Evolutionary conservation across 2,888 invertebrate species (phyloP).

Genomic region (Drosophila sordidula): DNA sequence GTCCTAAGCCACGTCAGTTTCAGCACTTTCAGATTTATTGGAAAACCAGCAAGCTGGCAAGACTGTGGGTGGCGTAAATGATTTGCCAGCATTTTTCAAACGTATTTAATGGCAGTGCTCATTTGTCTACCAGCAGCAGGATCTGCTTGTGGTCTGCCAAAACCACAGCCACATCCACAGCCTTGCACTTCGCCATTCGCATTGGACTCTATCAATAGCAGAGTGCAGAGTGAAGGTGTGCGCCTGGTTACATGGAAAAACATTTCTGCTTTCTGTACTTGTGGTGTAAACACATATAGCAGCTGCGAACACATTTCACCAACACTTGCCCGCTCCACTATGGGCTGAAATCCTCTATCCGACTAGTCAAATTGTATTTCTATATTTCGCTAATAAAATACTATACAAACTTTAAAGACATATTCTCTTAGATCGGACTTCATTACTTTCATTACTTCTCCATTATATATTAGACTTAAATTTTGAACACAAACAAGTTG

Average conservation of each 20-base stretch:
- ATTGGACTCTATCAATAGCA: slow-evolving; percentile 23
- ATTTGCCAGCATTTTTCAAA: slow-evolving; percentile 74
- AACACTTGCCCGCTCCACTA: background rate
- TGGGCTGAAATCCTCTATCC: background rate
- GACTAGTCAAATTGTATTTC: too few relatives aligned
- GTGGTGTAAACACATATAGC: slow-evolving; percentile 47
- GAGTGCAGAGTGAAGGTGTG: slow-evolving; percentile 6
- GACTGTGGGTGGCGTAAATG: slow-evolving; percentile 53
- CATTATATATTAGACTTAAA: too few relatives aligned
- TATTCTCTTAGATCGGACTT: too few relatives aligned
- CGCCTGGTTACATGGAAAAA: slow-evolving; percentile 18
- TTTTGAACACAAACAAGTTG: background rate
- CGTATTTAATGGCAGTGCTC: slow-evolving; percentile 70
- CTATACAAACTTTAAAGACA: too few relatives aligned
- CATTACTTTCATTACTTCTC: background rate
- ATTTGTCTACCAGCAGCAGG: slow-evolving; percentile 67
- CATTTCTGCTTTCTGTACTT: slow-evolving; percentile 37
- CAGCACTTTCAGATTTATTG: slow-evolving; percentile 61
- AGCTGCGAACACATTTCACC: slow-evolving; percentile 30
- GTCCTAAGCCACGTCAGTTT: slow-evolving; percentile 38
- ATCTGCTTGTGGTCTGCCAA: slow-evolving; percentile 42
- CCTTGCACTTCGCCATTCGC: slow-evolving; percentile 34
- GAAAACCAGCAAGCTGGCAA: slow-evolving; percentile 19
- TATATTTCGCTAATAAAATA: too few relatives aligned
- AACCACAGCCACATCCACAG: slow-evolving; percentile 28